Base-by-base conservation (phyloP, 2,888 invertebrate genomes). In the Biston stratarius region DNA sequence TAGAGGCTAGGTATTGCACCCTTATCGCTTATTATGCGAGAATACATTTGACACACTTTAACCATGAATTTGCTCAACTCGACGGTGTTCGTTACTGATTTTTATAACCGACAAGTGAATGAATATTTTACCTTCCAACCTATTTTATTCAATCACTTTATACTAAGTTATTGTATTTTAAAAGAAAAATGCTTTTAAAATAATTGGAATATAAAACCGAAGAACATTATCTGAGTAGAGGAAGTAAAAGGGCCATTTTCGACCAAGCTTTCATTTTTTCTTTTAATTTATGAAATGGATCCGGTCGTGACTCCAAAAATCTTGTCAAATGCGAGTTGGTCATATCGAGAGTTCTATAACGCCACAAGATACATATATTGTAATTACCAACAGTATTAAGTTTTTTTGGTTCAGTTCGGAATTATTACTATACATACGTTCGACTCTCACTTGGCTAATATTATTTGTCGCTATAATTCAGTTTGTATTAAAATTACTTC, bases 21-120 rank as follows among this genome's bases (percentile, higher is more conserved):
- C 72, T 70, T 74, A 72, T 72, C 70, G 67, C 64, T 63, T 48
- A 57, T 62, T 65, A 65, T 67, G 64, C 68, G 63, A 52, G 42
- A 47, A 66, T 66, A 65, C 64, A 64, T 72, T 71, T 66, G 64
- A 64, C 68, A 70, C 71, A 70, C 61, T 65, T 68, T 57, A 64
- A 62, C 59, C 66, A 49, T 62, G 60, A 71, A 67, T 56, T 71
- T 52, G 40, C 61, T 58, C 52, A 45, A 48, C 57, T 45, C 51
- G 64, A 52, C 38, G 15, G 40, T 52, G 40, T 45, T 45, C 12
- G 51, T 11, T 40, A 56, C 10, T 64, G 64, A 59, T 59, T 64
- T 59, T 52, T 64, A n/a, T 40, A 58, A 14, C 48, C 38, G 38
- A 38, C 6, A 38, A n/a, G 8, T 48, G 14, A 42, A 15, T 55